A percentile compares a stretch with the other conserved stretches of the same genome.
Conservation (phyloP, 1,140 invertebrate species). For the Myzus persicae region DNA sequence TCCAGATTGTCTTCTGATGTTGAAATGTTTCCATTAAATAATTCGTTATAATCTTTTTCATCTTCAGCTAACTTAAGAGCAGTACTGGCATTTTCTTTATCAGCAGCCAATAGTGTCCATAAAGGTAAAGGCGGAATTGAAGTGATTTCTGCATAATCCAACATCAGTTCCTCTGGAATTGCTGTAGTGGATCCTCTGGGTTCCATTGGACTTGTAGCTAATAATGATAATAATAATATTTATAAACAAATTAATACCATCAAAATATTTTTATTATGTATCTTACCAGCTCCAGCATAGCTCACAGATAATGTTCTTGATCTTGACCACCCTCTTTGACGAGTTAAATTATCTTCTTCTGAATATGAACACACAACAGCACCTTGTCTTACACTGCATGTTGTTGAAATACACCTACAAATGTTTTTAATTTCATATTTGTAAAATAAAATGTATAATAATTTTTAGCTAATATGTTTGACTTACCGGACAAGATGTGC, state of each 20-base stretch:
- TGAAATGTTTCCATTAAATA: constrained; percentile 80
- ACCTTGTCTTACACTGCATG: constrained; percentile 67
- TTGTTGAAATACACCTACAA: constrained; percentile 75
- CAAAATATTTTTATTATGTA: not conserved
- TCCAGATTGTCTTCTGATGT: constrained; percentile 83
- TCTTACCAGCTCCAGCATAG: constrained; percentile 69
- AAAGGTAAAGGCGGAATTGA: constrained; percentile 96
- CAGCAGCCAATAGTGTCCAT: constrained; percentile 93
- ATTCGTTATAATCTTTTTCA: constrained; percentile 81
- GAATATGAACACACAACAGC: constrained; percentile 65
- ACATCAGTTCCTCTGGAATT: constrained; percentile 83
- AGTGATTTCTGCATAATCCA: constrained; percentile 95
- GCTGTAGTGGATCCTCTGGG: constrained; percentile 67
- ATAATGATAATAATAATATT: constrained; percentile 25
- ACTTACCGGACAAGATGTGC: constrained; percentile 85
- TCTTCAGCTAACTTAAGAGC: constrained; percentile 60
- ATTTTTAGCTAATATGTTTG: not conserved
- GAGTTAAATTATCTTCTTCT: constrained; percentile 72
- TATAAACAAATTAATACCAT: not conserved
- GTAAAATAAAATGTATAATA: not conserved
- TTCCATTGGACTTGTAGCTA: constrained; percentile 66
- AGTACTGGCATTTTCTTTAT: constrained; percentile 73
- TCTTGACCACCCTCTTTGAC: constrained; percentile 79
- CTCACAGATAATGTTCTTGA: constrained; percentile 88
- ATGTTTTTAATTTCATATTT: not conserved